Conservation (phyloP, 2,113 vertebrate genomes). For the Epinephelus fuscoguttatus region DNA sequence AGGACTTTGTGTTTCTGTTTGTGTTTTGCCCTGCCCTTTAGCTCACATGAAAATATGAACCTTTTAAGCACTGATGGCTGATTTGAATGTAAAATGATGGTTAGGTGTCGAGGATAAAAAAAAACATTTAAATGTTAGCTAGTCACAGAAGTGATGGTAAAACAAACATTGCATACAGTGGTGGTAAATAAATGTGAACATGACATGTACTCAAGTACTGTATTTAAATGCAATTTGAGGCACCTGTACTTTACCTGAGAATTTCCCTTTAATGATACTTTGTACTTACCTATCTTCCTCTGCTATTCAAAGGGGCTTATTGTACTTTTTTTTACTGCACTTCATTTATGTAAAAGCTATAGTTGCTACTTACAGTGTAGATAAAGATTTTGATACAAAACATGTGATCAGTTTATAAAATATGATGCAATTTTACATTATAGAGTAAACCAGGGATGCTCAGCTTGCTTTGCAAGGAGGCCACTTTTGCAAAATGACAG, state of each 20-base stretch:
- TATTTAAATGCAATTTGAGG: no score
- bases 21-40: not conserved
- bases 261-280: no score
- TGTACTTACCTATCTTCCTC: not conserved
- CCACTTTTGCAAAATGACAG: no score
- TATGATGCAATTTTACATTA: not conserved
- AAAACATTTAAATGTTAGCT: not conserved
- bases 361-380: not conserved
- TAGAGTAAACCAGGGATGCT: not conserved
- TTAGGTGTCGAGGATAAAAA: not conserved
- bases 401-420: no score
- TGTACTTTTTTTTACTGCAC: not conserved
- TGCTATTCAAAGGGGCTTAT: not conserved
- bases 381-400: no score
- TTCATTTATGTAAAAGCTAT: not conserved
- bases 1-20: no score
- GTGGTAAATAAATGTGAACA: no score
- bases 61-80: not conserved
- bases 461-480: no score
- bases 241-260: no score
- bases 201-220: no score
- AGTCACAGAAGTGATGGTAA: no score
- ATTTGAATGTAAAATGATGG: not conserved
- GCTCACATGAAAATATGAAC: not conserved
- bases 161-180: no score